Evolutionary conservation across 2,888 invertebrate species (phyloP), one percentile per base, ranked within the genome.

Genomic region (Spisula solida): DNA sequence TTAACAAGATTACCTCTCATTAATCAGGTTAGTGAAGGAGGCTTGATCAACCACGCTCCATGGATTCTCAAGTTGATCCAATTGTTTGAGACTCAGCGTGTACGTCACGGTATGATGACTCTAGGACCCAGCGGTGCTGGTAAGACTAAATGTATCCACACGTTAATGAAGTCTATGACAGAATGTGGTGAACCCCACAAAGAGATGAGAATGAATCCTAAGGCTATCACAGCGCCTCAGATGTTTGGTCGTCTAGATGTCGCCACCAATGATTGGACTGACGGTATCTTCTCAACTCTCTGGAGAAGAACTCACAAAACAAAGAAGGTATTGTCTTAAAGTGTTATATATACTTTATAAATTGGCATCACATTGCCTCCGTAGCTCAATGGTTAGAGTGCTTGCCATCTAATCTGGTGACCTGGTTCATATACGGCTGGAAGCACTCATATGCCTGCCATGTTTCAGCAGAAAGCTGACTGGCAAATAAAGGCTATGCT

Each of bases 151-250:
- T 99, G 99, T 96, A 98, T 98, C 93, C 98, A 98, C 88, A 98
- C 98, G 0, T 97, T 99, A 75, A 99, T 99, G 99, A 98, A 98
- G 96, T 98, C 99, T 0, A 97, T 99, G 94, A 98, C 98, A 0
- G 98, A 98, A 94, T 98, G 98, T 96, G 99, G 99, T 78, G 97
- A 98, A 70, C 97, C 97, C 12, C 99, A 99, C 97, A 98, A 98
- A 94, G 99, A 99, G 97, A 98, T 99, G 98, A 97, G 99, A 93
- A 99, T 99, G 99, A 99, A 99, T 97, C 99, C 99, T 0, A 99
- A 99, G 97, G 98, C 99, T 29, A 99, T 99, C 95, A 99, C 99
- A 25, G 98, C 99, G 0, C 98, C 99, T 0, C 99, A 99, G 97
- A 99, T 99, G 99, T 99, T 99, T 96, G 99, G 99, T 0, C 97